A percentile compares a stretch with the other conserved stretches of the same genome.
These are phyloP conservation scores for Cephus pulcher DNA, from an alignment of 2,888 invertebrate genomes.

Conservation along the genomic window DNA sequence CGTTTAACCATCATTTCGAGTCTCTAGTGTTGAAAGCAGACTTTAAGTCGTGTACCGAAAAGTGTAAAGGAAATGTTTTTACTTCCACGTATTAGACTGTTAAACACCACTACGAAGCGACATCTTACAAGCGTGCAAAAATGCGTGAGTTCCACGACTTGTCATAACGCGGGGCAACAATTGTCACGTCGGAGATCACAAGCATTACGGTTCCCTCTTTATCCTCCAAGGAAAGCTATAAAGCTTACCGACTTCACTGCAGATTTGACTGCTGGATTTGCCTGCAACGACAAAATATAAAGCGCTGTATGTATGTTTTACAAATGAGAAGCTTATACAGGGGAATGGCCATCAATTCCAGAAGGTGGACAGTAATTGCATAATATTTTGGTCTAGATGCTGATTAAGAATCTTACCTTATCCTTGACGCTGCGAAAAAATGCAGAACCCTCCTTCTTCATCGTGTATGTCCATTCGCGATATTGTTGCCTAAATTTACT, in stretches of 20 bases:
- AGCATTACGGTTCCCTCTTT: no score
- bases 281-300: constrained; percentile 73
- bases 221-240: background rate
- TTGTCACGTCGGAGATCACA: no score
- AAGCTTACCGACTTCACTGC: constrained; percentile 93
- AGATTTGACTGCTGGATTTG: constrained; percentile 93
- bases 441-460: constrained; percentile 84
- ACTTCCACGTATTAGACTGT: no score
- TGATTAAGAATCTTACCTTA: constrained; percentile 72
- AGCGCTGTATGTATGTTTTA: constrained; percentile 63
- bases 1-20: no score
- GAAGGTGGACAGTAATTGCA: constrained; percentile 13
- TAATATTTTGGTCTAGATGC: constrained; percentile 15
- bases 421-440: constrained; percentile 90
- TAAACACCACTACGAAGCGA: no score
- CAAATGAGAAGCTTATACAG: constrained; percentile 54
- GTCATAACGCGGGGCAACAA: no score
- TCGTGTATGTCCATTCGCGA: constrained; percentile 83
- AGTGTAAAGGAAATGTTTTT: no score
- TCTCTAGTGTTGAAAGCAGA: no score
- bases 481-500: constrained; percentile 77
- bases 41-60: no score
- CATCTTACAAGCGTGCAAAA: no score
- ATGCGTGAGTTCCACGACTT: no score
- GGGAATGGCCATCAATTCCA: background rate